These are phyloP conservation scores for Rhamnusium bicolor DNA, from an alignment of 2,888 invertebrate species.

Conservation along the genomic window DNA sequence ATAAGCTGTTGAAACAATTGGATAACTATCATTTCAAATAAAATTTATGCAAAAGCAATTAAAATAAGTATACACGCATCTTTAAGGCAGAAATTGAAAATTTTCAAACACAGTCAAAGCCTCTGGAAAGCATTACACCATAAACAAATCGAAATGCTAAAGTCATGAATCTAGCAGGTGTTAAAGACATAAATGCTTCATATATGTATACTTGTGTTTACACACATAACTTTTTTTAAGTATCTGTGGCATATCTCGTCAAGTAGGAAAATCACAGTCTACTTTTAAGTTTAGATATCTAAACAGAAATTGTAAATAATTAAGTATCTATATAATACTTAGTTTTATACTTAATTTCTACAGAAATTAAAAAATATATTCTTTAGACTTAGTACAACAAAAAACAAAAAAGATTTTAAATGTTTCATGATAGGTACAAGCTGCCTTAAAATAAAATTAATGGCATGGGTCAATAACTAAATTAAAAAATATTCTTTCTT, in stretches of 20 bases:
- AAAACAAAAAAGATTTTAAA: neutral
- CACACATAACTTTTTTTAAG: conserved; percentile 4
- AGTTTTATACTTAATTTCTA: conserved; percentile 7
- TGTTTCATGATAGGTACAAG: neutral
- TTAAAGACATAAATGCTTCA: neutral
- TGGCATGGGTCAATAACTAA: neutral
- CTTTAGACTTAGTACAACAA: neutral
- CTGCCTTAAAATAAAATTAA: conserved; percentile 3
- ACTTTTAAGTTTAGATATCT: conserved; percentile 4
- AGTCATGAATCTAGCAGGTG: neutral
- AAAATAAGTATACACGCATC: neutral
- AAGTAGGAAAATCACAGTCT: conserved; percentile 19
- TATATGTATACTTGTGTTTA: neutral
- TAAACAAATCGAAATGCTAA: neutral
- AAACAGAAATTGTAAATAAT: conserved; percentile 15
- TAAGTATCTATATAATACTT: conserved; percentile 18
- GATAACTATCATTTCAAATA: neutral
- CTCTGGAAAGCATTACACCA: neutral
- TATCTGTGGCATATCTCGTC: conserved; percentile 1
- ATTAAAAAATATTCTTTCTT: neutral
- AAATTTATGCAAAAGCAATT: neutral
- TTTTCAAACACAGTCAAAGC: neutral
- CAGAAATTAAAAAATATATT: neutral
- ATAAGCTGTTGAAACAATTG: neutral
- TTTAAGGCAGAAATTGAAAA: neutral